Base-by-base conservation (phyloP, 2,113 vertebrate genomes). In the Pyrgilauda ruficollis region DNA sequence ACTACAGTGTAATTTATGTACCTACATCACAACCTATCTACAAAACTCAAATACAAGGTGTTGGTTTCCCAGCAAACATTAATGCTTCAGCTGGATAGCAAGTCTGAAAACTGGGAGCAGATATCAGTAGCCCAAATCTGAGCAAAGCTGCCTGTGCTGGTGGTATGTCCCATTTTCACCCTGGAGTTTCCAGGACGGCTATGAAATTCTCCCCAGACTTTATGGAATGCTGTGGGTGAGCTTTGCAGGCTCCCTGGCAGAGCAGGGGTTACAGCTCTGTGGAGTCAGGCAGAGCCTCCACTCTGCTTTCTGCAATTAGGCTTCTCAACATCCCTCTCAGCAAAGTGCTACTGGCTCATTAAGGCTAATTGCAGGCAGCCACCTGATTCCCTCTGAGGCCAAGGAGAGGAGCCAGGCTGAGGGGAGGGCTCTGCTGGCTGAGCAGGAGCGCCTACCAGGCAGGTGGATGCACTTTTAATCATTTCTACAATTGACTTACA, bases 381-480 rank as follows among this genome's bases (percentile, higher is more conserved):
- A 73, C 75, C 91, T 90, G 94, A 89, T 89, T 87, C 52, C 64
- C 90, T 84, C 18, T 1, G 87, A 90, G 84, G 87, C 75, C 27
- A 5, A 52, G 87, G 53, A 91, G 66, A 44, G 69, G 30, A 90
- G 47, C 35, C 28, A 35, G 83, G 89, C 79, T 77, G n/a, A 2
- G 4, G 61, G 56, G 89, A 81, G 76, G 43, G 76, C 61, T 55
- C 49, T 44, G 50, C 7, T 67, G 62, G 53, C 63, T 5, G 23
- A 72, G 66, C 64, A 44, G 93, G n/a, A 90, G 66, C 0, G 0
- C 85, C 88, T 95, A 67, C 74, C 49, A 92, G 87, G 90, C 89
- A 95, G 95, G 76, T 94, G 89, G 61, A 76, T 93, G 93, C 90
- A 94, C 83, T 91, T 95, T 90, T 94, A 95, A 95, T 96, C 91